phyloP scores from a whole-genome alignment of 1,140 invertebrate species.

The Polypedilum vanderplanki region DNA sequence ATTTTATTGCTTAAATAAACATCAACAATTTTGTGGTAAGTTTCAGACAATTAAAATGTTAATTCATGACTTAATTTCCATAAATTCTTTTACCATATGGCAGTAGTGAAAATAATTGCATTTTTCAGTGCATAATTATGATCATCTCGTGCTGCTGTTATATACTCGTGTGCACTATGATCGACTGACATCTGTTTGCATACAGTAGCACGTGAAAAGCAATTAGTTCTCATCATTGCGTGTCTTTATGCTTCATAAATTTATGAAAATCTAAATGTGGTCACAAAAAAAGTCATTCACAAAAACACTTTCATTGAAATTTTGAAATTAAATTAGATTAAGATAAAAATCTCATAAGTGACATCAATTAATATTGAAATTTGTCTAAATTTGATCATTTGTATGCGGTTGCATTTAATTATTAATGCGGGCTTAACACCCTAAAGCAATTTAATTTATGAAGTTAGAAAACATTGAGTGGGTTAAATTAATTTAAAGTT shows the following conservation, averaged over 20 bases:
- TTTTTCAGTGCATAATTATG: conserved; percentile 2
- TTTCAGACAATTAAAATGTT: neutral
- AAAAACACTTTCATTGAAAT: neutral
- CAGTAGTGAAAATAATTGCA: conserved; percentile 1
- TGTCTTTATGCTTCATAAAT: neutral
- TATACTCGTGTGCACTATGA: neutral
- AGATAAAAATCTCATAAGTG: neutral
- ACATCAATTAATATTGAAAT: conserved; percentile 20
- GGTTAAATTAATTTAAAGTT: conserved; percentile 1
- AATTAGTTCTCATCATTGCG: neutral
- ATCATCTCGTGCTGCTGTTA: neutral
- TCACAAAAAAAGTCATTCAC: neutral
- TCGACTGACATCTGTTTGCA: conserved; percentile 3
- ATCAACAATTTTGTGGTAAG: neutral
- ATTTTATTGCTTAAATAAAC: neutral
- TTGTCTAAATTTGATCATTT: neutral
- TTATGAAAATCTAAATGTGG: neutral
- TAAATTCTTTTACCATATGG: neutral
- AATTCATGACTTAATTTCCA: neutral
- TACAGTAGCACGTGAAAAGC: conserved; percentile 10
- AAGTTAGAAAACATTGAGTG: neutral
- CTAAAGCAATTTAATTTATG: neutral
- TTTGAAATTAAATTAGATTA: neutral
- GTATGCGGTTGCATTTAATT: neutral
- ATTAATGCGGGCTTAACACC: neutral